Percentiles rank a stretch among this genome's conserved stretches.
Conservation (phyloP, 1,140 invertebrate genomes). For the Cyphomyrmex costatus region DNA sequence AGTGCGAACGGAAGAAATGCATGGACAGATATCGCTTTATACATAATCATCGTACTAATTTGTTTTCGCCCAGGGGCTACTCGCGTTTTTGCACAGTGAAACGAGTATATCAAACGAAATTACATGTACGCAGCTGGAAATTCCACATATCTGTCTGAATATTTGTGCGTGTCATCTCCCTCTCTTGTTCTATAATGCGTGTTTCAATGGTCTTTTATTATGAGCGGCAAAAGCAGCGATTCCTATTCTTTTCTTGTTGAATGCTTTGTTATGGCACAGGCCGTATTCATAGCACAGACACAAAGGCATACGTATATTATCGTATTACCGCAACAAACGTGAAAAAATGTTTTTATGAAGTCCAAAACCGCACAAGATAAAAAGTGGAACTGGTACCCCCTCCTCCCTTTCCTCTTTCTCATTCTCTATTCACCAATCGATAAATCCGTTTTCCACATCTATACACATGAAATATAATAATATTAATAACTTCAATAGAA, state of each 20-base stretch:
- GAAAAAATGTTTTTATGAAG: constrained; percentile 21
- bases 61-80: too few species aligned
- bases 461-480: neutral
- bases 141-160: constrained; percentile 18
- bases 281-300: constrained; percentile 6
- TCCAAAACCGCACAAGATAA: neutral
- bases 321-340: neutral
- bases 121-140: neutral
- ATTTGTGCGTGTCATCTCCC: neutral
- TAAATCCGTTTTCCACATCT: neutral
- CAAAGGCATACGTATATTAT: neutral
- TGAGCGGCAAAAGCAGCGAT: constrained; percentile 16
- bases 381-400: too few species aligned
- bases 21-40: constrained; percentile 51
- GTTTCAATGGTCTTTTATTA: neutral
- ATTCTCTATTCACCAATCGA: too few species aligned
- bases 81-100: too few species aligned
- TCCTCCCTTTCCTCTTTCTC: neutral
- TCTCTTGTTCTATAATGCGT: constrained; percentile 26
- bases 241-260: too few species aligned
- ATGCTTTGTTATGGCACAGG: constrained; percentile 30
- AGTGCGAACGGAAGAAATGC: constrained; percentile 48
- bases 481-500: neutral
- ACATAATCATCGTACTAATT: constrained; percentile 64
- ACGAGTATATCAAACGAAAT: too few species aligned